These are phyloP conservation scores for Thalassarche chlororhynchos DNA, from an alignment of 2,113 vertebrate genomes.

Conservation along the genomic window DNA sequence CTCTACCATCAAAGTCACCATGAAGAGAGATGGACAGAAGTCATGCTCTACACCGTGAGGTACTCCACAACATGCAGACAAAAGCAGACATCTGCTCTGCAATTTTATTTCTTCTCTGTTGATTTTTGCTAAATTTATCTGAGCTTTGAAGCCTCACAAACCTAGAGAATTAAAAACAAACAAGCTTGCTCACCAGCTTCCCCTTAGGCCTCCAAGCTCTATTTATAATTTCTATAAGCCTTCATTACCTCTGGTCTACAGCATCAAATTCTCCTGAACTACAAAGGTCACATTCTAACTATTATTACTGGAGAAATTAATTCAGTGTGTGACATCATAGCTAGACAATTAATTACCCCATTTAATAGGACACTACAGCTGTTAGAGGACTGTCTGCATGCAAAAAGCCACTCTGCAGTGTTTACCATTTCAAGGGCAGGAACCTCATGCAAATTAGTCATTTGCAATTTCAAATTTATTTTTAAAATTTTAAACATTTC, in stretches of 20 bases:
- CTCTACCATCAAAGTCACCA: neutral
- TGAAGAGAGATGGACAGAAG: neutral
- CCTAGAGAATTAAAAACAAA: neutral
- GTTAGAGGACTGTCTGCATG: neutral
- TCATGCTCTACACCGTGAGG: neutral
- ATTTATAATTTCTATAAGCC: constrained; percentile 43
- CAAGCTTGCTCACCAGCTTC: neutral
- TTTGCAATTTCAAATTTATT: neutral
- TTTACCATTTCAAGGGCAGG: neutral
- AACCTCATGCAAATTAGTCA: neutral
- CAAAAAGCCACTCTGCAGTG: neutral
- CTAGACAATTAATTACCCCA: constrained; percentile 18
- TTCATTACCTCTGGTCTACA: neutral
- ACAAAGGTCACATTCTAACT: constrained; percentile 49
- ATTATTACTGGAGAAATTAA: constrained; percentile 44
- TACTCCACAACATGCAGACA: neutral
- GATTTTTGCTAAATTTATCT: neutral
- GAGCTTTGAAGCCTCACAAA: neutral
- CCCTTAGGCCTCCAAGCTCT: neutral
- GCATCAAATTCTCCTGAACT: constrained; percentile 35
- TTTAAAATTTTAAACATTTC: neutral
- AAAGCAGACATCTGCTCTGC: neutral
- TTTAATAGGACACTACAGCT: neutral
- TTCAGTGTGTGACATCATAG: constrained; percentile 34
- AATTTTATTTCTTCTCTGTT: neutral